These are phyloP conservation scores for Muraenolepis orangiensis DNA, from an alignment of 2,797 vertebrate species.

Conservation along the genomic window DNA sequence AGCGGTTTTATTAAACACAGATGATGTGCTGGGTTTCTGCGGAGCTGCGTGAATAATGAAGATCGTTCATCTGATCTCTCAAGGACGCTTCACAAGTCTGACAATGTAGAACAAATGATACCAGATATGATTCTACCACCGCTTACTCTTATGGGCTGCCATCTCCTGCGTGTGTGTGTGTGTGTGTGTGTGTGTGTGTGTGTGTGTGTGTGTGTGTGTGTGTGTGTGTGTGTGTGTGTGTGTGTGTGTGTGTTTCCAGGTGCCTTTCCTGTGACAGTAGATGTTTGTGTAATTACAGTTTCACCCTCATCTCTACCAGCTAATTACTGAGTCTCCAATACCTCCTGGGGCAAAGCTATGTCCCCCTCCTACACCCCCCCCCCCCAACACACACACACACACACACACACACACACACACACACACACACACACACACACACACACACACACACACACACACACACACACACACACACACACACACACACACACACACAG, in stretches of 20 bases:
- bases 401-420: background rate
- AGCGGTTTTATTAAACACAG: slow-evolving; percentile 55
- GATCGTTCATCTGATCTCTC: slow-evolving; percentile 10
- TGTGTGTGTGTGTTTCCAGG: slow-evolving; percentile 11
- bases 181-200: background rate
- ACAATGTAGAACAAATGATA: background rate
- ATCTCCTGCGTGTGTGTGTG: background rate
- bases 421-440: background rate
- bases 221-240: background rate
- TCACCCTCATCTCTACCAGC: slow-evolving; percentile 43
- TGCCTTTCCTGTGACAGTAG: slow-evolving; percentile 17
- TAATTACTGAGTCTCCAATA: slow-evolving; percentile 52
- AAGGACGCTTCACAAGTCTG: background rate
- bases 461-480: background rate
- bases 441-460: slow-evolving; percentile 19
- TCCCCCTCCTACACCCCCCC: slow-evolving; percentile 34
- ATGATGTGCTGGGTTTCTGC: slow-evolving; percentile 55
- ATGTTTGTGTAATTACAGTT: slow-evolving; percentile 57
- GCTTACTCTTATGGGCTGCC: background rate
- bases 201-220: background rate
- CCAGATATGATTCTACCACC: background rate
- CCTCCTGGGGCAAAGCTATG: slow-evolving; percentile 39
- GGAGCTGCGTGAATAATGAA: slow-evolving; percentile 20
- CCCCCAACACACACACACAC: background rate
- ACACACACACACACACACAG: background rate